Percentiles rank a stretch among this genome's conserved stretches.
These are phyloP conservation scores for Nothoprocta perdicaria DNA, from an alignment of 2,113 vertebrate species.

Conservation along the genomic window DNA sequence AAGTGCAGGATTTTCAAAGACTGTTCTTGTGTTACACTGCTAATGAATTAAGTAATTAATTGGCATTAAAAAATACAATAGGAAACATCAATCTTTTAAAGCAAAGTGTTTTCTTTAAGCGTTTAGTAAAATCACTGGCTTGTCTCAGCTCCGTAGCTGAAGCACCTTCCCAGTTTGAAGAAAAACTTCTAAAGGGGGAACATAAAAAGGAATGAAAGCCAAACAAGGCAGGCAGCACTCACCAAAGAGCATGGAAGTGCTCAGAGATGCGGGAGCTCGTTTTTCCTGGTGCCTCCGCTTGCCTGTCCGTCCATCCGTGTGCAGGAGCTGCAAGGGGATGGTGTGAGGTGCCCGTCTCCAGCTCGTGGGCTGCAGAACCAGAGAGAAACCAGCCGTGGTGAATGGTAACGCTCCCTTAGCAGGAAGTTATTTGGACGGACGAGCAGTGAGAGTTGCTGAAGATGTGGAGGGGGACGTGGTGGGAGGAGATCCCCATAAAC, in stretches of 20 bases:
- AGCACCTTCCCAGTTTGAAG: slow-evolving; percentile 12
- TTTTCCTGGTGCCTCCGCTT: background rate
- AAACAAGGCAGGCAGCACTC: background rate
- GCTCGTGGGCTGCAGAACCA: background rate
- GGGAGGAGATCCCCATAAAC: background rate
- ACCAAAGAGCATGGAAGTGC: background rate
- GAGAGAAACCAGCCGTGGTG: background rate
- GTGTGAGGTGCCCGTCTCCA: rapidly evolving
- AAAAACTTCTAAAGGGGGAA: background rate
- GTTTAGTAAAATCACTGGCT: slow-evolving; percentile 63
- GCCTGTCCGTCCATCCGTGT: too few species aligned
- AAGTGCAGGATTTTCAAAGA: slow-evolving; percentile 78
- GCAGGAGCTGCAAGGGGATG: too few species aligned
- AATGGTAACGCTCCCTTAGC: background rate
- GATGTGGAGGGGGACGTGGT: too few species aligned
- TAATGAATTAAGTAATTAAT: slow-evolving; percentile 85
- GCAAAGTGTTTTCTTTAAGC: slow-evolving; percentile 64
- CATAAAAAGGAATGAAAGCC: background rate
- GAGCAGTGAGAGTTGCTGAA: background rate
- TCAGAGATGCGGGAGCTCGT: background rate
- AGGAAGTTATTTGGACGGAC: background rate
- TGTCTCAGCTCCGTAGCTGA: slow-evolving; percentile 45
- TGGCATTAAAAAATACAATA: slow-evolving; percentile 76
- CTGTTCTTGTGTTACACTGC: slow-evolving; percentile 75
- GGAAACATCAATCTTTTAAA: slow-evolving; percentile 72